Conservation (phyloP, 2,113 vertebrate genomes). For the Rallus limicola region DNA sequence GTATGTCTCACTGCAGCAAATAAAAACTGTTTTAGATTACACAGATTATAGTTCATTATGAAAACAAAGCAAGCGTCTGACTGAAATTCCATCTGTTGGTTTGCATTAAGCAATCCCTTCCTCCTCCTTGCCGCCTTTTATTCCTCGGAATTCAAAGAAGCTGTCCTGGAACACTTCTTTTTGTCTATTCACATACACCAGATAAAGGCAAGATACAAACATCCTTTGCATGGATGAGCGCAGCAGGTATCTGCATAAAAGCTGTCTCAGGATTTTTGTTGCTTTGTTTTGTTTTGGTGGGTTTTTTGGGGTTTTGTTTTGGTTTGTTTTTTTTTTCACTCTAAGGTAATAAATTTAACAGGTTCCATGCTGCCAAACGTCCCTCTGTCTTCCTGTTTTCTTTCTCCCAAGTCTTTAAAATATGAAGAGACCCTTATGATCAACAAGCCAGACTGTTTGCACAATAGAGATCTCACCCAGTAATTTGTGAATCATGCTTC, state of each 20-base stretch:
- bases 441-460: neutral
- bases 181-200: neutral
- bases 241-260: neutral
- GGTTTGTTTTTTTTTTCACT: neutral
- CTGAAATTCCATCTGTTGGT: constrained; percentile 36
- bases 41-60: constrained; percentile 42
- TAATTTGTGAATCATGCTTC: neutral
- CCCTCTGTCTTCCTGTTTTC: neutral
- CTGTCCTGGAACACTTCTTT: neutral
- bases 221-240: neutral
- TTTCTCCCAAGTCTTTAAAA: neutral
- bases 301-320: neutral
- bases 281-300: neutral
- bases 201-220: neutral
- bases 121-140: neutral
- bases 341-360: neutral
- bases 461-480: neutral
- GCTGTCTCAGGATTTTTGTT: neutral
- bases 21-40: constrained; percentile 39
- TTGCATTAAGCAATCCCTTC: constrained; percentile 17
- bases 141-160: constrained; percentile 16
- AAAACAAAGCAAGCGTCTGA: constrained; percentile 48
- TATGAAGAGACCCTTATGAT: neutral
- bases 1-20: constrained; percentile 18
- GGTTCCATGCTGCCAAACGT: neutral